phyloP scores from a whole-genome alignment of 2,888 invertebrate species.

The Lepidocyrtoides sp. region DNA sequence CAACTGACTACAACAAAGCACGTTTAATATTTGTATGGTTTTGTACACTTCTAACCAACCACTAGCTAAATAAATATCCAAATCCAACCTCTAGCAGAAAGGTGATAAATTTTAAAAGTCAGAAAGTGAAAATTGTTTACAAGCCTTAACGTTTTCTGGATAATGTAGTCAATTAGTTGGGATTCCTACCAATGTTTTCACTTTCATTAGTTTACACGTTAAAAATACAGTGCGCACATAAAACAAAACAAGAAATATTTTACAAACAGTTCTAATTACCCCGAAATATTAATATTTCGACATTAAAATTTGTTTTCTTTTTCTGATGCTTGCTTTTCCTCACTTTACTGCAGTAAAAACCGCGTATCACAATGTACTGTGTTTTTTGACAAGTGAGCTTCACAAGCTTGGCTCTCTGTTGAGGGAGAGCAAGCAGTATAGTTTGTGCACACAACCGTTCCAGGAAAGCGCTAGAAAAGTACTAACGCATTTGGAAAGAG shows the following conservation, averaged over 20 bases:
- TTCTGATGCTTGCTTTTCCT: neutral
- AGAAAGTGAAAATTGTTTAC: constrained; percentile 28
- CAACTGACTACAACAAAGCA: constrained; percentile 4
- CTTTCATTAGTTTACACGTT: neutral
- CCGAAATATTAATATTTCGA: constrained; percentile 24
- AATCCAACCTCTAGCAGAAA: neutral
- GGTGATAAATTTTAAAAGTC: constrained; percentile 24
- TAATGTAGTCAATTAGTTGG: constrained; percentile 47
- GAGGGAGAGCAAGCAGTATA: constrained; percentile 30
- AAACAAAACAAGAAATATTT: neutral
- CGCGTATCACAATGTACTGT: neutral
- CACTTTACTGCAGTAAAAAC: neutral
- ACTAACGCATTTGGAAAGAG: constrained; percentile 80
- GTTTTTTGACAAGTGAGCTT: neutral
- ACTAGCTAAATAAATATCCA: constrained; percentile 21
- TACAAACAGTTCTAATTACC: constrained; percentile 29
- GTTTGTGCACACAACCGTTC: constrained; percentile 79
- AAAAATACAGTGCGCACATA: neutral
- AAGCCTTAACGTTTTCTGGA: neutral
- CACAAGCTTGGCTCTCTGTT: constrained; percentile 15
- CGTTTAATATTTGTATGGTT: neutral
- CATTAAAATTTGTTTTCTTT: neutral
- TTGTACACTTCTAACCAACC: constrained; percentile 22
- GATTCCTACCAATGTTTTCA: neutral
- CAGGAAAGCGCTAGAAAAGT: constrained; percentile 83